Conservation (phyloP, 2,888 invertebrate species). For the Drosophila maculinotata region DNA sequence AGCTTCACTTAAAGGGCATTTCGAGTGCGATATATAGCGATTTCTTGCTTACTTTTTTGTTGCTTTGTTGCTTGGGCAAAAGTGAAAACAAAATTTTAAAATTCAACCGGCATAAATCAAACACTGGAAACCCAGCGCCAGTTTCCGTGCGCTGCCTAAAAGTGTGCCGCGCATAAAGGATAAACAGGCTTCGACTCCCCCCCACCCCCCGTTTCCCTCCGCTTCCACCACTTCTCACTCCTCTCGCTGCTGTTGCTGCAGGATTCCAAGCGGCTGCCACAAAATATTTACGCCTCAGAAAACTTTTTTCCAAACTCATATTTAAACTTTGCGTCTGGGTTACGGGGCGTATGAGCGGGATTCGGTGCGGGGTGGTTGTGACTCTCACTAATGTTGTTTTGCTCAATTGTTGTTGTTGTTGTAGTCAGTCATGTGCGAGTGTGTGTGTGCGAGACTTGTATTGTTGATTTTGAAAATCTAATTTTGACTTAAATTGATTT, state of each 20-base stretch:
- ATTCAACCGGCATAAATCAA: slow-evolving; percentile 80
- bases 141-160: slow-evolving; percentile 68
- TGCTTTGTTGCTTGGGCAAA: slow-evolving; percentile 15
- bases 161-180: slow-evolving; percentile 72
- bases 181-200: slow-evolving; percentile 50
- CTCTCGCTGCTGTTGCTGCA: slow-evolving; percentile 17
- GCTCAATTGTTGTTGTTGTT: slow-evolving; percentile 33
- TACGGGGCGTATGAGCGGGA: background rate
- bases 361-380: background rate
- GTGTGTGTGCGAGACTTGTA: slow-evolving; percentile 38
- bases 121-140: slow-evolving; percentile 64
- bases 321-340: slow-evolving; percentile 68
- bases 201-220: background rate
- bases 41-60: slow-evolving; percentile 6
- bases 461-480: slow-evolving; percentile 79
- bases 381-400: slow-evolving; percentile 41
- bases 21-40: background rate
- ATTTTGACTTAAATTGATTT: slow-evolving; percentile 79
- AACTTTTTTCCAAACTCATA: slow-evolving; percentile 77
- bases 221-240: background rate
- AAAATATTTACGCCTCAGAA: slow-evolving; percentile 78
- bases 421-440: slow-evolving; percentile 39
- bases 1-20: slow-evolving; percentile 16
- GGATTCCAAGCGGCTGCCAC: slow-evolving; percentile 56
- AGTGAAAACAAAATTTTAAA: slow-evolving; percentile 66